These are phyloP conservation scores for Rotaria magnacalcarata DNA, from an alignment of 2,888 invertebrate species.

Conservation along the genomic window DNA sequence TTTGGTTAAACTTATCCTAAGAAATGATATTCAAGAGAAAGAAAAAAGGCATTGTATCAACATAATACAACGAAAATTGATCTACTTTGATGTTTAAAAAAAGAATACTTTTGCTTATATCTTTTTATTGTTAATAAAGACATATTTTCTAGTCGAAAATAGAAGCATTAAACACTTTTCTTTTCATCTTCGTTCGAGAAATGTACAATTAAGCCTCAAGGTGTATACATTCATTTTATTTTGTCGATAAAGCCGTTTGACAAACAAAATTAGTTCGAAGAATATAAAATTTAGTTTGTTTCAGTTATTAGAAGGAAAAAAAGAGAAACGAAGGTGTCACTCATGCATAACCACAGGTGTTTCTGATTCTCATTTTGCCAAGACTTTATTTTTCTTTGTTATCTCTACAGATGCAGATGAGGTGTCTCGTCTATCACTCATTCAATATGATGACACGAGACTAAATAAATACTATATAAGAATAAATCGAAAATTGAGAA, in stretches of 20 bases:
- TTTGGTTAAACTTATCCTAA: neutral
- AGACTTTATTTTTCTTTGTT: neutral
- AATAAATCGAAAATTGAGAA: neutral
- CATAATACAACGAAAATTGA: neutral
- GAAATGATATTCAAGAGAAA: neutral
- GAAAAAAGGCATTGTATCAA: neutral
- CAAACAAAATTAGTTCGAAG: conserved; percentile 23
- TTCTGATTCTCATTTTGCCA: neutral
- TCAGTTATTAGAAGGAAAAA: neutral
- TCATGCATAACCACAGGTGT: neutral
- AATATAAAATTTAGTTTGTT: neutral
- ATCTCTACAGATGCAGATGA: neutral
- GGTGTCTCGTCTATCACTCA: conserved; percentile 8
- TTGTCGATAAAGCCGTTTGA: neutral
- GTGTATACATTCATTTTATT: neutral
- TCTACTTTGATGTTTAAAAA: neutral
- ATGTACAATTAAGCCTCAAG: conserved; percentile 12
- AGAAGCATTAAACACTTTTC: neutral
- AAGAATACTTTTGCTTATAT: neutral
- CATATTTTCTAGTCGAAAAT: neutral
- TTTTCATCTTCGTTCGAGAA: neutral
- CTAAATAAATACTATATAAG: neutral
- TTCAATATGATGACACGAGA: neutral
- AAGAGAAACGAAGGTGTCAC: neutral
- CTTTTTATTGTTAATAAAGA: neutral